phyloP scores from a whole-genome alignment of 2,888 invertebrate genomes.

The Meteorus cinctellus region DNA sequence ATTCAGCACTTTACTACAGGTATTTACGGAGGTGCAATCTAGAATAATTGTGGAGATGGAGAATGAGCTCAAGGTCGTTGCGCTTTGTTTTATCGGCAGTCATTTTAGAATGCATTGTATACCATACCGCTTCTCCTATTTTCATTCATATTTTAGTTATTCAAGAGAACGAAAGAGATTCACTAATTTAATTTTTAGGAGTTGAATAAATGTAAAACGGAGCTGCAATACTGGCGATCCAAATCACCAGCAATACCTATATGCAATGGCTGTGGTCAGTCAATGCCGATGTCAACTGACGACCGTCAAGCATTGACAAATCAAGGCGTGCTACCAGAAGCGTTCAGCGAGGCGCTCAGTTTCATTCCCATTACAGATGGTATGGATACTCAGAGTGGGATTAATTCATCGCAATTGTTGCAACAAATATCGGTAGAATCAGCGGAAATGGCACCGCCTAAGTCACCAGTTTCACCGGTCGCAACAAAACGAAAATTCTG shows the following conservation, averaged over 20 bases:
- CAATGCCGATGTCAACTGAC: slow-evolving; percentile 76
- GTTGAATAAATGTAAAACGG: slow-evolving; percentile 93
- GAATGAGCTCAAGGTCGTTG: background rate
- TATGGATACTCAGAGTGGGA: slow-evolving; percentile 63
- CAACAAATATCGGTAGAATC: slow-evolving; percentile 47
- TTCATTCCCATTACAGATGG: slow-evolving; percentile 72
- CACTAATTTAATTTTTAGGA: slow-evolving; percentile 77
- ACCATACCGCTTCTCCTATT: too few relatives aligned
- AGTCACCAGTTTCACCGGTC: slow-evolving; percentile 62
- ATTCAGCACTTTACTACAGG: slow-evolving; percentile 89
- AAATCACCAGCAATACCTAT: slow-evolving; percentile 87
- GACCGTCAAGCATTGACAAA: slow-evolving; percentile 79
- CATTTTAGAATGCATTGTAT: background rate
- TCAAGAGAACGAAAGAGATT: background rate
- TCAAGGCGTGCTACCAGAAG: slow-evolving; percentile 77
- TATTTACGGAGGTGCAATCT: slow-evolving; percentile 72
- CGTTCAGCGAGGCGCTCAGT: slow-evolving; percentile 71
- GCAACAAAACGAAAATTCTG: slow-evolving; percentile 67
- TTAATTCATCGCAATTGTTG: slow-evolving; percentile 37
- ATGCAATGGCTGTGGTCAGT: slow-evolving; percentile 84
- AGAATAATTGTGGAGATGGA: slow-evolving; percentile 15
- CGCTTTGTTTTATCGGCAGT: slow-evolving; percentile 9
- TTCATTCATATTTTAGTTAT: slow-evolving; percentile 12
- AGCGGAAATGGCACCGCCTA: slow-evolving; percentile 69
- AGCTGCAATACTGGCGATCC: slow-evolving; percentile 92